These are phyloP conservation scores for Drosophila nigricruria DNA, from an alignment of 2,888 invertebrate genomes.

Conservation along the genomic window DNA sequence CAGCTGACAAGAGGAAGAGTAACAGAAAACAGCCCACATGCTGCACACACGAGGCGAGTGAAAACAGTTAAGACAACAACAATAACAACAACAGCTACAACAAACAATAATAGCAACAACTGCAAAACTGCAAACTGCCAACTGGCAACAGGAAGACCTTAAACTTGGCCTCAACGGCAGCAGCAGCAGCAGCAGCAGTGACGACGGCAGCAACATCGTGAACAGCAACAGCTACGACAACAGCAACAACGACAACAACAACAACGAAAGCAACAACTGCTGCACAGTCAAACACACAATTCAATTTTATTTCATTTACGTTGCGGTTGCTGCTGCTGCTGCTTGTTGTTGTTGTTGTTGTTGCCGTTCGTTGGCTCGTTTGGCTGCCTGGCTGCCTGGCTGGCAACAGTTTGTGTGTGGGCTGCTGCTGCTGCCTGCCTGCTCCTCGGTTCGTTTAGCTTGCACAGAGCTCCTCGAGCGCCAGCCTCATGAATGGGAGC, in stretches of 20 bases:
- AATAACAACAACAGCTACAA: conserved; percentile 38
- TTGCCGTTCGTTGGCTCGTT: conserved; percentile 61
- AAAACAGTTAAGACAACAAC: conserved; percentile 76
- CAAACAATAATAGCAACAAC: conserved; percentile 45
- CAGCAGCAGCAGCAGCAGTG: conserved; percentile 43
- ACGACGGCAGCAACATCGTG: conserved; percentile 63
- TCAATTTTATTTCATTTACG: conserved; percentile 78
- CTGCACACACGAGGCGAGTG: conserved; percentile 69
- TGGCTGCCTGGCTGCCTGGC: conserved; percentile 59
- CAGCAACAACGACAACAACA: conserved; percentile 37
- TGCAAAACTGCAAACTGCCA: conserved; percentile 53
- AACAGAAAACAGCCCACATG: conserved; percentile 73
- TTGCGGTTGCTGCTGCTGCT: conserved; percentile 48
- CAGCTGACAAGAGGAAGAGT: conserved; percentile 58
- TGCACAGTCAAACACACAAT: conserved; percentile 74
- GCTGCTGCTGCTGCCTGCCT: conserved; percentile 53
- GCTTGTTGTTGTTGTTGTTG: conserved; percentile 21
- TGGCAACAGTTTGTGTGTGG: conserved; percentile 70
- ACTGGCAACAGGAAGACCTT: conserved; percentile 81
- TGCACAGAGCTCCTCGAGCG: conserved; percentile 72
- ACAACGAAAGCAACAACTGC: conserved; percentile 57
- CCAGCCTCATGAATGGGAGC: conserved; percentile 77
- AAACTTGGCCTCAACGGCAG: conserved; percentile 78
- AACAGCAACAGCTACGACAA: conserved; percentile 52
- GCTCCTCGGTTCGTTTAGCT: conserved; percentile 56